Evolutionary conservation across 2,888 invertebrate genomes (phyloP).

Genomic region (Ernsta delagoae): DNA sequence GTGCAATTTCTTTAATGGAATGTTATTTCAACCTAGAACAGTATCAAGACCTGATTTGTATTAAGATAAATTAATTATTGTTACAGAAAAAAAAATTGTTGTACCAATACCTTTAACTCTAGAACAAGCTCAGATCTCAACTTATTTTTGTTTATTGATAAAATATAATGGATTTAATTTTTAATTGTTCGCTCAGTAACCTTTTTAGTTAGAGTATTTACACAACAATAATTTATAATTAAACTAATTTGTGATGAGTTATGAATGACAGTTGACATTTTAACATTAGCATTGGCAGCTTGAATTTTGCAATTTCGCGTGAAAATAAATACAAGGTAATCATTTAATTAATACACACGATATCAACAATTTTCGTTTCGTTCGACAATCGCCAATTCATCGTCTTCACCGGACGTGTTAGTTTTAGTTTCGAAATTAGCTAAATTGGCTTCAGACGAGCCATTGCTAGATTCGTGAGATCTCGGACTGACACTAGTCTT

Average conservation of each 20-base stretch:
- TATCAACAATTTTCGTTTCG: slow-evolving; percentile 52
- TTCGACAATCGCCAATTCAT: slow-evolving; percentile 76
- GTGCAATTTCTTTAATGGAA: too few species aligned
- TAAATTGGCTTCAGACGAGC: slow-evolving; percentile 74
- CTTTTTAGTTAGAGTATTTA: too few species aligned
- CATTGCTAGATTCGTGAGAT: slow-evolving; percentile 76
- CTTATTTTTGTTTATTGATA: too few species aligned
- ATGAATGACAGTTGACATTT: slow-evolving; percentile 1
- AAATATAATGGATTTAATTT: too few species aligned
- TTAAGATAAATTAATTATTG: too few species aligned
- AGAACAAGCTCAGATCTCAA: too few species aligned
- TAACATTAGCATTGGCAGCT: neutral
- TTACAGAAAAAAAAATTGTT: too few species aligned
- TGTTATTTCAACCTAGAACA: too few species aligned
- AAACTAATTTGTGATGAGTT: neutral
- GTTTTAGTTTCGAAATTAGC: slow-evolving; percentile 70
- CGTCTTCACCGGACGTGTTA: slow-evolving; percentile 76
- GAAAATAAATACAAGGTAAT: slow-evolving; percentile 28
- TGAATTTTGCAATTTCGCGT: neutral
- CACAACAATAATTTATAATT: too few species aligned
- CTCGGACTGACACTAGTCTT: slow-evolving; percentile 74
- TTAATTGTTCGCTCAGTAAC: too few species aligned
- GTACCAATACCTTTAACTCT: too few species aligned
- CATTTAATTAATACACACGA: neutral
- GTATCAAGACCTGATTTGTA: too few species aligned